A percentile compares a stretch with the other conserved stretches of the same genome.
Evolutionary conservation across 2,113 vertebrate species (phyloP).

Genomic region (Lasiurus borealis): DNA sequence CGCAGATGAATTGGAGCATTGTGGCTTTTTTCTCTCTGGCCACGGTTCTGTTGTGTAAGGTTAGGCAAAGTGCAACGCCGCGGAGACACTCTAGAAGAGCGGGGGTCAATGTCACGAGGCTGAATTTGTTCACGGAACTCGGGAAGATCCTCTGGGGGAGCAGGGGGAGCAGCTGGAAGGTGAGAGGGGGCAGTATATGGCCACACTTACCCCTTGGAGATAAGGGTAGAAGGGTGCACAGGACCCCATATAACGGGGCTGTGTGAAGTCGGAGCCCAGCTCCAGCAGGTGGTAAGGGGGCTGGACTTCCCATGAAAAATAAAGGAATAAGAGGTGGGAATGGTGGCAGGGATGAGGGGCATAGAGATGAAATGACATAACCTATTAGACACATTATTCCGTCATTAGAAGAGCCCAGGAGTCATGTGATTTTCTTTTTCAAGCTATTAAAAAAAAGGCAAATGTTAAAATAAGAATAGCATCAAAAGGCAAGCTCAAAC

Average conservation of each 20-base stretch:
- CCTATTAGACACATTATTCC: background rate
- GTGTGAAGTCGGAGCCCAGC: background rate
- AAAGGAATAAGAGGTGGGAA: background rate
- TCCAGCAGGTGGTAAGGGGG: background rate
- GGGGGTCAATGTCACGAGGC: background rate
- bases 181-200: background rate
- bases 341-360: background rate
- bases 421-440: background rate
- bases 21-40: background rate
- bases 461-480: background rate
- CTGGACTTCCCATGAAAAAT: background rate
- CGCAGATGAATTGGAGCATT: background rate
- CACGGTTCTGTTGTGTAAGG: background rate
- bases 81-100: background rate
- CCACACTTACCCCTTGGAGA: background rate
- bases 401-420: background rate
- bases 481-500: constrained; percentile 1
- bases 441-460: background rate
- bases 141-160: background rate
- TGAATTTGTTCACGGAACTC: background rate
- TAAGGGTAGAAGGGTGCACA: background rate
- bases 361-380: background rate
- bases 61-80: background rate
- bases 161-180: background rate
- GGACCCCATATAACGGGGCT: background rate